Conservation (phyloP, 2,113 vertebrate genomes). For the Apteryx owenii region DNA sequence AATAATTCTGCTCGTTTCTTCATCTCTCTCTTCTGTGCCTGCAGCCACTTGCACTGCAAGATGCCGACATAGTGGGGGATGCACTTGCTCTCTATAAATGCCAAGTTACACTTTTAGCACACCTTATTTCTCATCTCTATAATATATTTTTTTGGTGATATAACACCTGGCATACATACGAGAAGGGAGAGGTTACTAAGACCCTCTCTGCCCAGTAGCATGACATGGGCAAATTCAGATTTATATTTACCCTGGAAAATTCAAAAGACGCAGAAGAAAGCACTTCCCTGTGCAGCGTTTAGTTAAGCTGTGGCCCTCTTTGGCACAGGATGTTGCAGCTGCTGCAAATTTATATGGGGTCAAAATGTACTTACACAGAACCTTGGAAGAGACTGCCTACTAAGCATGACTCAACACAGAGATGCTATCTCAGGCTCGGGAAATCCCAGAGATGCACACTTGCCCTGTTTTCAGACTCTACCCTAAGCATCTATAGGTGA, state of each 20-base stretch:
- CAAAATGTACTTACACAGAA: not conserved
- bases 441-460: not conserved
- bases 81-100: not conserved
- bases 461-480: not conserved
- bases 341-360: not conserved
- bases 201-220: not conserved
- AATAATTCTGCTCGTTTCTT: not conserved
- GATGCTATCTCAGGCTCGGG: not conserved
- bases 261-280: not conserved
- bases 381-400: not conserved
- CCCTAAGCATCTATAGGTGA: not conserved
- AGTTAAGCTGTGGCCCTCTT: not conserved
- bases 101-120: not conserved
- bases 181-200: not conserved
- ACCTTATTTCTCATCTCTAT: not conserved
- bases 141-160: not conserved
- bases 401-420: not conserved
- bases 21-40: not conserved
- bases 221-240: not conserved
- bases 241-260: not conserved
- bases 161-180: not conserved
- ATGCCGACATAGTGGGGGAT: not conserved
- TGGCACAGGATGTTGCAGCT: not conserved
- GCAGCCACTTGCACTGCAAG: not conserved
- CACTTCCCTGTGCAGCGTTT: not conserved